Base-by-base conservation (phyloP, 2,888 invertebrate genomes). In the Mayetiola destructor region DNA sequence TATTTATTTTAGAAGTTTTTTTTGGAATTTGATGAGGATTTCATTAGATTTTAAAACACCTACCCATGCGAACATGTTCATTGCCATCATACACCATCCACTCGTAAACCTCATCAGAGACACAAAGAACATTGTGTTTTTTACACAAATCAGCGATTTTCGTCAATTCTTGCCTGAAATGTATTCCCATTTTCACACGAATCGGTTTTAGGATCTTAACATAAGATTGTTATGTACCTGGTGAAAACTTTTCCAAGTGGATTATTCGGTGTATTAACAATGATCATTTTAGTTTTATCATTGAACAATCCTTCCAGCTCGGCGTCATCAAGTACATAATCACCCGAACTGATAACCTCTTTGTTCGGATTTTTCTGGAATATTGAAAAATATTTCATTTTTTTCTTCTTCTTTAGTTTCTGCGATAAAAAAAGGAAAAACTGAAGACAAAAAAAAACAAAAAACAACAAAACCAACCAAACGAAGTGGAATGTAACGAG, bases 31-130 rank as follows among this genome's bases (percentile, higher is more conserved):
- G n/a, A n/a, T n/a, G n/a, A n/a, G n/a, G n/a, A n/a, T n/a, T n/a
- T n/a, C n/a, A n/a, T n/a, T n/a, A n/a, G n/a, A n/a, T n/a, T n/a
- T n/a, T n/a, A n/a, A n/a, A n/a, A n/a, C n/a, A n/a, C n/a, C n/a
- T 40, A 40, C 56, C 39, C 21, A 56, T 56, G 5, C 56, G 56
- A n/a, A 56, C 16, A 56, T 39, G 40, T 29, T 56, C 14, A 39
- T 56, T 56, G 10, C n/a, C 0, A 66, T 86, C 80, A 65, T 85
- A 95, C 12, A 90, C 87, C 69, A 99, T 79, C 93, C 95, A 97
- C 70, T 99, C 97, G 64, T 99, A 99, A 0, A 99, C 99, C 72
- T 99, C 99, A 72, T 99, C 99, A 1, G 94, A 85, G 20, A 99
- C 73, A 58, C 93, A 94, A 9, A 99, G 73, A 4, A 88, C 86